Base-by-base conservation (phyloP, 2,113 vertebrate species). In the Propithecus coquereli region DNA sequence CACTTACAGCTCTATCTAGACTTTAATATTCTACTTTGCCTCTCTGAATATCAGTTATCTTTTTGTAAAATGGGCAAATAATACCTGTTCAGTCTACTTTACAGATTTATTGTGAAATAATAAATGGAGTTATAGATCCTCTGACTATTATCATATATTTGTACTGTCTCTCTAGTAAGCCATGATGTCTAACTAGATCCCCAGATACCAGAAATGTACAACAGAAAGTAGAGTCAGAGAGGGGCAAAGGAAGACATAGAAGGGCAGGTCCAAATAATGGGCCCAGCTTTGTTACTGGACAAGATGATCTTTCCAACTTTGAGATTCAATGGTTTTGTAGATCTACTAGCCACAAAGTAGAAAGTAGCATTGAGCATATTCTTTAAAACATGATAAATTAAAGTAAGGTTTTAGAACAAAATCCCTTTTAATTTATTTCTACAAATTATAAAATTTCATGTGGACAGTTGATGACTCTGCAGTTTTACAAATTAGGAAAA, bases 401-500 rank as follows among this genome's bases (percentile, higher is more conserved):
- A 4, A 66, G 50, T 68, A 79, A 91, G 50, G 59, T 66, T 61
- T 74, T 82, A 10, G 37, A 23, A 79, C 71, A 66, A 92, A 94
- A 83, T 85, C 63, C 9, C 34, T 92, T 73, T 80, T 71, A 79
- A 54, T 86, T 95, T 85, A 88, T 82, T 92, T 94, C 68, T 87
- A 30, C 14, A 92, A 92, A 61, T 86, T 90, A 87, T 11, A 89
- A 96, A 76, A 76, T 82, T 70, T 92, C 27, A 66, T 95, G 9
- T 82, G 27, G 23, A 71, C 32, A 71, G 45, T 82, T 86, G 40
- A 68, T 79, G 30, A 86, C 37, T 47, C 59, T 52, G n/a, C 23
- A 87, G 70, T 94, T 94, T 87, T 95, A 86, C 34, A 94, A 92
- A 95, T 82, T n/a, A 83, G 52, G 18, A 40, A 37, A 30, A 76